Conservation (phyloP, 2,888 invertebrate genomes). For the Cheilosia soror region DNA sequence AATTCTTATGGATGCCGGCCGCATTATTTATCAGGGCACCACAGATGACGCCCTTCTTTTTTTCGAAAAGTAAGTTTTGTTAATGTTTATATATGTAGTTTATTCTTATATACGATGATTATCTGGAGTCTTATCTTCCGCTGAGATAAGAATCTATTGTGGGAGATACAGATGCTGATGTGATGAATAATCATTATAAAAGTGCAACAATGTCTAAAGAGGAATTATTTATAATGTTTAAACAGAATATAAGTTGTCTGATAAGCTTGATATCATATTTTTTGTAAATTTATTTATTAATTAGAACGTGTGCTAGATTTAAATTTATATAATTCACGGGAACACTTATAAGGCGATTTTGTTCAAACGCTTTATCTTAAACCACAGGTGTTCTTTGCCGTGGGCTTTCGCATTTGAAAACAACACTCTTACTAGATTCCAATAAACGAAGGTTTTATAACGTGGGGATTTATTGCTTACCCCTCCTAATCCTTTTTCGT, state of each 20-base stretch:
- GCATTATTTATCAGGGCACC: conserved; percentile 91
- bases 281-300: neutral
- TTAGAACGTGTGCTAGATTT: neutral
- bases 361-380: neutral
- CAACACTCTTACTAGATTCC: no score
- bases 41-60: conserved; percentile 88
- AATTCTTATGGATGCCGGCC: conserved; percentile 90
- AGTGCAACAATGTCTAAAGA: conserved; percentile 19
- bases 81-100: neutral
- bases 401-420: neutral
- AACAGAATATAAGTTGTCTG: no score
- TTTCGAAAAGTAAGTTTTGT: conserved; percentile 87
- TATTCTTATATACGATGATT: conserved; percentile 29
- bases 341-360: neutral
- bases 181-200: neutral
- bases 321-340: neutral
- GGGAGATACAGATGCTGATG: neutral
- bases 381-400: no score
- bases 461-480: no score
- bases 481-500: no score
- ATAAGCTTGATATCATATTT: neutral
- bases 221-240: no score
- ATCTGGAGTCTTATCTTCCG: conserved; percentile 11
- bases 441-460: no score
- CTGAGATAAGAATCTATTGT: conserved; percentile 10